Evolutionary conservation across 2,797 vertebrate species (phyloP), one percentile per base, ranked within the genome.

Genomic region (Dendrocincla tyrannina): DNA sequence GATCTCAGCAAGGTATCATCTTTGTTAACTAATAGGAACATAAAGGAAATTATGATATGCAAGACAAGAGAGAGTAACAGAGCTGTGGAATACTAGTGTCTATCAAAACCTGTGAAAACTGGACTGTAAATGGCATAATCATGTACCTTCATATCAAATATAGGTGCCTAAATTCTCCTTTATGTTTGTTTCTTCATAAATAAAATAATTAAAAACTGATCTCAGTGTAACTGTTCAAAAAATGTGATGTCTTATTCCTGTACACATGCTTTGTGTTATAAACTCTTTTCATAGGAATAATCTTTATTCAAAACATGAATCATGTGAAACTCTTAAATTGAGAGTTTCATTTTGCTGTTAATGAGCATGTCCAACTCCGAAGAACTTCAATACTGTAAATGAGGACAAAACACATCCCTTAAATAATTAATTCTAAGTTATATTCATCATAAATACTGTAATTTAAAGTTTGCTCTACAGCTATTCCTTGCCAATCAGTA

Each of bases 391-490:
- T 93, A 62, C 12, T 41, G 25, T 70, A 92, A 95, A 91, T 28
- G 16, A 92, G 53, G 55, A 74, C 37, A 95, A 91, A 92, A 95
- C 46, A 25, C 84, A 82, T 28, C 5, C 13, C 37, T 89, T 88
- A 84, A 95, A 94, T 91, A 95, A 93, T 92, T 94, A 94, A 94
- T 84, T 84, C 13, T 22, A 88, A 91, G 56, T 80, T 72, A 85
- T 33, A 90, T 82, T 74, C 70, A 93, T 95, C 95, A 93, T 91
- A 95, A 96, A 92, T 93, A 82, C 53, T 63, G 30, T 64, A 96
- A 95, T 96, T 89, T 87, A 79, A 93, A 91, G 27, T 91, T 93
- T 85, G 35, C 16, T 96, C 53, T 95, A 69, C 72, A 94, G 64
- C 28, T 95, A 78, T 95, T 93, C 35, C 75, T 44, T 89, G 82